Evolutionary conservation across 2,888 invertebrate species (phyloP).

Genomic region (Metellina segmentata): DNA sequence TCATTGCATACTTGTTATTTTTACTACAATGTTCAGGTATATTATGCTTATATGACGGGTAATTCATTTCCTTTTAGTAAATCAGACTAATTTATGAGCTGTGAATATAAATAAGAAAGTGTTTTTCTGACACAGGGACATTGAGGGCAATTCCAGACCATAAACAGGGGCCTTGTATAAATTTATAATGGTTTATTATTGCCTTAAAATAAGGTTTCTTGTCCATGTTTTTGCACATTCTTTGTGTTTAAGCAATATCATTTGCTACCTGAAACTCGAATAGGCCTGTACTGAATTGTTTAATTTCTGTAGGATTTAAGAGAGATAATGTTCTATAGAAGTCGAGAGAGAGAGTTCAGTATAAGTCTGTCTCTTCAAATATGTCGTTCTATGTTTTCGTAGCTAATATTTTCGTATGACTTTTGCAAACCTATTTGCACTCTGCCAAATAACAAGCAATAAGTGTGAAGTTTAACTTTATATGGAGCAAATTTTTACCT

Average conservation of each 20-base stretch:
- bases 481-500: slow-evolving; percentile 52
- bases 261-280: slow-evolving; percentile 57
- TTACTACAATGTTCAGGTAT: slow-evolving; percentile 42
- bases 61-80: slow-evolving; percentile 45
- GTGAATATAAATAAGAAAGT: not conserved
- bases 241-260: slow-evolving; percentile 65
- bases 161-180: slow-evolving; percentile 69
- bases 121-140: slow-evolving; percentile 32
- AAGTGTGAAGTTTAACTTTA: slow-evolving; percentile 64
- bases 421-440: slow-evolving; percentile 76
- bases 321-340: not conserved
- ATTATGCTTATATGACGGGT: slow-evolving; percentile 66
- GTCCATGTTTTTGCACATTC: slow-evolving; percentile 68
- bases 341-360: slow-evolving; percentile 2
- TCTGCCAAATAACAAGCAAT: slow-evolving; percentile 75
- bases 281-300: slow-evolving; percentile 43
- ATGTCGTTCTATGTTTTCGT: slow-evolving; percentile 71
- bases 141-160: slow-evolving; percentile 33
- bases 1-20: slow-evolving; percentile 3
- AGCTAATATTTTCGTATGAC: slow-evolving; percentile 73
- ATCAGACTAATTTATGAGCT: not conserved
- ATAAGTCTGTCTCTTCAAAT: slow-evolving; percentile 52
- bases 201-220: slow-evolving; percentile 71
- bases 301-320: not conserved
- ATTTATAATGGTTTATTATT: slow-evolving; percentile 62